Base-by-base conservation (phyloP, 2,888 invertebrate species). In the Carabus problematicus region DNA sequence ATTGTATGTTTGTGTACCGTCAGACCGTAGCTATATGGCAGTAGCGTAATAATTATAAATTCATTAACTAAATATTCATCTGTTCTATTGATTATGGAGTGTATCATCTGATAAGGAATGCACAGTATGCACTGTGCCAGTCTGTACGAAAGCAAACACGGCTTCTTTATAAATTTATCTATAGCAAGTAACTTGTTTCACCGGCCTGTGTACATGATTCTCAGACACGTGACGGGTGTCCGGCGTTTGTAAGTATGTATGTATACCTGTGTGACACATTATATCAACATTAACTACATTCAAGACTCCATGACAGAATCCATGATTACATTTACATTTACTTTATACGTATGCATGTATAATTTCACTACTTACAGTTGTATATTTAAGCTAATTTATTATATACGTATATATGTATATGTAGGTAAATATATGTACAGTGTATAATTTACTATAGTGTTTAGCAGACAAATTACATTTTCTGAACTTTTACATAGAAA, bases 371-470 rank as follows among this genome's bases (percentile, higher is more conserved):
- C 52, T 52, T 52, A 52, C 16, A 52, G 11, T 52, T 52, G 52
- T 52, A 52, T 52, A 52, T 52, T 52, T 52, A 52, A 52, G 52
- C 52, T 52, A 52, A 52, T 29, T 29, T 29, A 29, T 29, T 29
- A 29, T 29, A 52, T 52, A 52, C 18, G 16, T 52, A 52, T 52
- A 52, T 52, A 29, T 29, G 29, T 29, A 29, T 29, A 29, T 29
- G 29, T 29, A 29, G 29, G 29, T 55, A 19, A 18, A 19, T 45
- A 61, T 60, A 60, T 60, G 8, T 61, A 61, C 60, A 61, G 45
- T 61, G 60, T 61, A 61, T 61, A 61, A 42, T 61, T 61, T 45
- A 16, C 60, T 61, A 61, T 1, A 19, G 29, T 40, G n/a, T 56
- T 39, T 39, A 39, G 40, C 40, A 39, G 40, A 56, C 40, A 56